Evolutionary conservation across 2,113 vertebrate genomes (phyloP), one percentile per base, ranked within the genome.

Genomic region (Anhinga anhinga): DNA sequence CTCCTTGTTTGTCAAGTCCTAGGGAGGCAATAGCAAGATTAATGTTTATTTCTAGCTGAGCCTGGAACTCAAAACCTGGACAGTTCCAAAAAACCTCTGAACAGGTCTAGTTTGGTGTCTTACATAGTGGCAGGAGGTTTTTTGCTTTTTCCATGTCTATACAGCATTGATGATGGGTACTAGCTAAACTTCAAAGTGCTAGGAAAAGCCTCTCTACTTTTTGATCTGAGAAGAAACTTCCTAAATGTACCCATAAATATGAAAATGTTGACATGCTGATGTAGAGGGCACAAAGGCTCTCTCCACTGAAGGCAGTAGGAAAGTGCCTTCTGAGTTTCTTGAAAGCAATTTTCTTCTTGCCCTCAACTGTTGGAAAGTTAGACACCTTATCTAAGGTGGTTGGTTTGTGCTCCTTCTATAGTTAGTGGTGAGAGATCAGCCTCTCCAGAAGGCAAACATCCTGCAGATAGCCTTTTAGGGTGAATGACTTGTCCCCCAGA

Each of bases 21-120:
- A 80, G 87, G 95, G 82, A 97, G 87, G 83, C 83, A 95, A 88
- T 70, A 82, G 82, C 89, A 95, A 94, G 94, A 95, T 97, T 96
- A 96, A 93, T 77, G 81, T 87, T 93, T 96, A 90, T 89, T 96
- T 96, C 79, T 90, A 95, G 74, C 89, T 91, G 27, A 87, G 78
- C 52, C 62, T 97, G 87, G 82, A 95, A 97, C 62, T 87, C 0
- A 1, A 91, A 93, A 93, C 87, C 50, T 62, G 27, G 32, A n/a
- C 21, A 55, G n/a, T 66, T 88, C 71, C 83, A 88, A 90, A 82
- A 82, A 50, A 11, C 67, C 27, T 52, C 71, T 44, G 42, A 70
- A 42, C 55, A 81, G 21, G 30, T 85, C 62, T 86, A 14, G 32
- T 70, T 83, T 0, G 0, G 8, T 72, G 34, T 55, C 81, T 76